These are phyloP conservation scores for Epinotia bilunana DNA, from an alignment of 2,888 invertebrate genomes.

Conservation along the genomic window DNA sequence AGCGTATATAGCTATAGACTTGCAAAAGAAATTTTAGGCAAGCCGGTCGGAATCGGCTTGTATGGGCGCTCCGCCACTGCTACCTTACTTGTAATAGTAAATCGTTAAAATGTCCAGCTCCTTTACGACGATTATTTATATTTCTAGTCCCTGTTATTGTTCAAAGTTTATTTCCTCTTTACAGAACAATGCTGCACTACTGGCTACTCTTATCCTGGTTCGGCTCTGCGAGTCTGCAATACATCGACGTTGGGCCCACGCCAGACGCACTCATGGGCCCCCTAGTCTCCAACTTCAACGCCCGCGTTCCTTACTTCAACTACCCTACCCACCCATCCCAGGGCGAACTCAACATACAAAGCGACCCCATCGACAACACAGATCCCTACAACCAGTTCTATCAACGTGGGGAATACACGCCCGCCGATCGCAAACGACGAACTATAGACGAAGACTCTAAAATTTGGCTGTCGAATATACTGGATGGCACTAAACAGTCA, in stretches of 20 bases:
- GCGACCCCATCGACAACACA: conserved; percentile 15
- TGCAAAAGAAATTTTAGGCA: too few relatives aligned
- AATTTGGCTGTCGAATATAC: conserved; percentile 63
- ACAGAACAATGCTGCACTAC: conserved; percentile 74
- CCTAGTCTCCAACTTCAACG: conserved; percentile 56
- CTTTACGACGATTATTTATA: not conserved
- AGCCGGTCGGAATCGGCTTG: too few relatives aligned
- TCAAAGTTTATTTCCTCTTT: conserved; percentile 49
- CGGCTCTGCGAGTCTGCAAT: conserved; percentile 71
- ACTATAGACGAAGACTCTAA: conserved; percentile 48
- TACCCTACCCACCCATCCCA: conserved; percentile 61
- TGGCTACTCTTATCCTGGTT: conserved; percentile 74
- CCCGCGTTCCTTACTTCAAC: conserved; percentile 61
- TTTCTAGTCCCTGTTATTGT: not conserved
- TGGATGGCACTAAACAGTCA: conserved; percentile 63
- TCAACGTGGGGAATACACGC: conserved; percentile 48
- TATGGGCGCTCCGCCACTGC: too few relatives aligned
- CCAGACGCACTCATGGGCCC: conserved; percentile 59
- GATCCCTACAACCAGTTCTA: conserved; percentile 52
- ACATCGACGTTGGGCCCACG: conserved; percentile 63
- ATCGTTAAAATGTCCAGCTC: not conserved
- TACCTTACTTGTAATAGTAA: not conserved
- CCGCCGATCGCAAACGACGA: conserved; percentile 54
- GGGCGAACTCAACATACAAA: conserved; percentile 50
- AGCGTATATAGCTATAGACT: too few relatives aligned